Percentiles rank a stretch among this genome's conserved stretches.
Conservation (phyloP, 35 echinoderm and acorn worm genomes). For the Chiridota heheva region DNA sequence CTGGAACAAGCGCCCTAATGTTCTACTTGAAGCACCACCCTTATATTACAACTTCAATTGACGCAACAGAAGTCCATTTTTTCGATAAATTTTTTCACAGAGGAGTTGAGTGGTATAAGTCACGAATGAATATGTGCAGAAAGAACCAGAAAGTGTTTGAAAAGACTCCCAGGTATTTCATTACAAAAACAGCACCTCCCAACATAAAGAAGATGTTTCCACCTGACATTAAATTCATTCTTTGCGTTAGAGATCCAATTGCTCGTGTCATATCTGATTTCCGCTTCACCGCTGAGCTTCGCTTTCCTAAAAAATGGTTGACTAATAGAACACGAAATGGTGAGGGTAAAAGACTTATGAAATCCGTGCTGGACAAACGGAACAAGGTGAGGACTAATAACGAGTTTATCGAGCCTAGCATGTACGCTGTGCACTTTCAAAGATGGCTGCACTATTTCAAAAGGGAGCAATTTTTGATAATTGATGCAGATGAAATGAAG, state of each 20-base stretch:
- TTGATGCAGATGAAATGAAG: constrained; percentile 51
- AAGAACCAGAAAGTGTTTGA: constrained; percentile 54
- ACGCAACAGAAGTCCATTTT: constrained; percentile 51
- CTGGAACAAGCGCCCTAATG: constrained; percentile 50
- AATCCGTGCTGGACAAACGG: constrained; percentile 48
- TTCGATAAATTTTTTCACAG: constrained; percentile 51
- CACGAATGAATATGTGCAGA: constrained; percentile 42
- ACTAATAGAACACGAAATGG: constrained; percentile 17
- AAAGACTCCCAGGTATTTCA: constrained; percentile 90
- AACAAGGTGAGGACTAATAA: constrained; percentile 63
- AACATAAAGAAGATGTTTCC: constrained; percentile 54
- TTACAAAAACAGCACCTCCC: constrained; percentile 60
- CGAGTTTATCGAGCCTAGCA: constrained; percentile 63
- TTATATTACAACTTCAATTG: constrained; percentile 27
- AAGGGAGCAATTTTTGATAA: constrained; percentile 58
- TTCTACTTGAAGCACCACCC: constrained; percentile 47
- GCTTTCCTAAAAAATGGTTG: constrained; percentile 30
- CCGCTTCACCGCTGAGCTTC: constrained; percentile 61
- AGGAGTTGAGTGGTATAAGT: constrained; percentile 41
- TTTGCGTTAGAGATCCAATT: constrained; percentile 82
- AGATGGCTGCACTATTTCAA: constrained; percentile 80
- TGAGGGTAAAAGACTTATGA: constrained; percentile 58
- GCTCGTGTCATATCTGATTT: constrained; percentile 78
- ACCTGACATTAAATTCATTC: constrained; percentile 67
- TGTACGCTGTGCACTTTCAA: constrained; percentile 66